Base-by-base conservation (phyloP, 2,888 invertebrate genomes). In the Fragum sueziense region DNA sequence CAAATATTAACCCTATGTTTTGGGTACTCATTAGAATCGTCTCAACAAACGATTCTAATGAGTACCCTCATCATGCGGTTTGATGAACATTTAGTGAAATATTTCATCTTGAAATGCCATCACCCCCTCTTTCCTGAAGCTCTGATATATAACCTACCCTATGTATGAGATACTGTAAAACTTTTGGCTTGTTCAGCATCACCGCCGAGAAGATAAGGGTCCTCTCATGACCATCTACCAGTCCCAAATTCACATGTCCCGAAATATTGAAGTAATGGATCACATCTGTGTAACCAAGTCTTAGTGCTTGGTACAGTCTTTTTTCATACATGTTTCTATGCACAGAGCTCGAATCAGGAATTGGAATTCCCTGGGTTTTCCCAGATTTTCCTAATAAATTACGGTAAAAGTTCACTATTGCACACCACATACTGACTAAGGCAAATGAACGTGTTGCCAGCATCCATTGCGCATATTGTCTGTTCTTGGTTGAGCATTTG, bases 381-480 rank as follows among this genome's bases (percentile, higher is more conserved):
- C 78, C 74, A 47, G 62, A 61, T 59, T 81, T 79, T 7, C 89
- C 88, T 25, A 84, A 74, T 70, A 90, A 79, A 69, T 90, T 90
- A 29, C 90, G 80, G 80, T 91, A 92, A 85, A 93, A 92, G 83
- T 90, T 91, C 20, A 92, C 85, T 27, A 93, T 86, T 65, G 92
- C 90, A 68, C 86, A 82, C 92, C 93, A 93, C 33, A 92, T 86
- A 76, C 88, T 92, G 51, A 92, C 90, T 54, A 93, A 83, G 29
- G 91, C 89, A 86, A 91, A 92, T 22, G 91, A 90, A 11, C 93
- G 86, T 14, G 90, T 89, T 17, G 92, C 92, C 47, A 93, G 84
- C 37, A 91, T 72, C 91, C 91, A 92, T 83, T 93, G 92, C 31
- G 92, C 92, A 88, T 91, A 89, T 82, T 91, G 91, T 76, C 88